A percentile compares a stretch with the other conserved stretches of the same genome.
Evolutionary conservation across 2,888 invertebrate genomes (phyloP).

Genomic region (Campoplex nolae): DNA sequence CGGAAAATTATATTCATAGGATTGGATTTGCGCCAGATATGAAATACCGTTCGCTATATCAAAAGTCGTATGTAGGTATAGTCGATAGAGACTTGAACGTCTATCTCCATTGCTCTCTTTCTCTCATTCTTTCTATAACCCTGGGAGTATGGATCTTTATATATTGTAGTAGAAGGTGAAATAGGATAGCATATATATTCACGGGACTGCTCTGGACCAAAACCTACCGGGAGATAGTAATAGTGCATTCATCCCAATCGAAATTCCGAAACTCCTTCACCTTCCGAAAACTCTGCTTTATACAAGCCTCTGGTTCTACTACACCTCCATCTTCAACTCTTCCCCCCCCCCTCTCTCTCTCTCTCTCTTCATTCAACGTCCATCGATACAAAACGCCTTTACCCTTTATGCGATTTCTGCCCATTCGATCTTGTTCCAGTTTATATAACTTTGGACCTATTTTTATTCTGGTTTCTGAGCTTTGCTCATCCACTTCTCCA

Average conservation of each 20-base stretch:
- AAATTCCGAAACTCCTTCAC: conserved; percentile 39
- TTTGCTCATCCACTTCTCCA: conserved; percentile 26
- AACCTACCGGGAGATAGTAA: conserved; percentile 56
- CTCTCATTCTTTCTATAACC: conserved; percentile 25
- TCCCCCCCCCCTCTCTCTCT: no score
- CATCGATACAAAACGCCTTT: conserved; percentile 36
- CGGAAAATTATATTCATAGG: conserved; percentile 84
- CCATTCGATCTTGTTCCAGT: conserved; percentile 40
- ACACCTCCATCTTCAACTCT: not conserved
- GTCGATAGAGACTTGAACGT: conserved; percentile 56
- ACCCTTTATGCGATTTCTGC: conserved; percentile 27
- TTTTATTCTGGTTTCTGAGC: conserved; percentile 44
- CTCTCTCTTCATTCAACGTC: conserved; percentile 48
- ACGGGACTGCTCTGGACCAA: conserved; percentile 3
- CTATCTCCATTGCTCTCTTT: conserved; percentile 42
- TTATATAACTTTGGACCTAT: conserved; percentile 26
- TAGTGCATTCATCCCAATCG: conserved; percentile 58
- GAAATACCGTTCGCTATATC: conserved; percentile 77
- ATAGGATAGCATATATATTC: conserved; percentile 39
- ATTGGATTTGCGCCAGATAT: conserved; percentile 83
- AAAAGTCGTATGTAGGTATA: conserved; percentile 59
- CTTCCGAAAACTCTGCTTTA: conserved; percentile 27
- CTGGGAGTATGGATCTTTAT: conserved; percentile 16
- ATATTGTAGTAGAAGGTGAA: conserved; percentile 29
- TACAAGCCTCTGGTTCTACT: conserved; percentile 29